Evolutionary conservation across 2,797 vertebrate species (phyloP), one percentile per base, ranked within the genome.

Genomic region (Parotocinclus haroldoi): DNA sequence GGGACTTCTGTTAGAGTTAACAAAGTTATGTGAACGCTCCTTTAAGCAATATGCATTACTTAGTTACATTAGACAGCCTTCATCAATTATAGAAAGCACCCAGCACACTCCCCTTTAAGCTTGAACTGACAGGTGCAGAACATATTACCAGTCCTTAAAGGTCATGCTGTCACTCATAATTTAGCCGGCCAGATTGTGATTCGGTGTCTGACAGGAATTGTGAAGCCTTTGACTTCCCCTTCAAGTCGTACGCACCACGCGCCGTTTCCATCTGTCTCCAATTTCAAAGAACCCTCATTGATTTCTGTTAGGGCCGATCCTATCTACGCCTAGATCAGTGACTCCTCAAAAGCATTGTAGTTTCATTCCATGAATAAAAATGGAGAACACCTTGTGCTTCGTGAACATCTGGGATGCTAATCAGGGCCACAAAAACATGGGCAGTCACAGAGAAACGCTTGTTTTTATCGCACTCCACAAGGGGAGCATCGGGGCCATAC

Each of bases 211-310:
- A 74, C 64, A 63, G 68, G 16, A 58, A 57, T 53, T 72, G 57
- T 42, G 42, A 70, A 70, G 63, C 71, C 75, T 78, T 79, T 81
- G 66, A 71, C 73, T 78, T 78, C 78, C 63, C 49, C 46, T 54
- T 57, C 64, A 50, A 77, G 40, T 19, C 63, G 16, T 45, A 3
- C 52, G 42, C 66, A 53, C 52, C 66, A 68, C 58, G 64, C 19
- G 9, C 52, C 13, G 39, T 36, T 59, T 58, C 71, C 61, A 75
- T 39, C 51, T 56, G 54, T 12, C 48, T 52, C 44, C 49, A 66
- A 58, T 17, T 68, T 38, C 52, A 72, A 71, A 66, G 39, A 67
- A 39, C 52, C 16, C 9, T 11, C 55, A 62, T 49, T 39, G 37
- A 82, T 76, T 65, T 70, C 69, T n/a, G 48, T 50, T 39, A 44